These are phyloP conservation scores for Tetranychus cinnabarinus DNA, from an alignment of 1,140 invertebrate genomes.

Conservation along the genomic window DNA sequence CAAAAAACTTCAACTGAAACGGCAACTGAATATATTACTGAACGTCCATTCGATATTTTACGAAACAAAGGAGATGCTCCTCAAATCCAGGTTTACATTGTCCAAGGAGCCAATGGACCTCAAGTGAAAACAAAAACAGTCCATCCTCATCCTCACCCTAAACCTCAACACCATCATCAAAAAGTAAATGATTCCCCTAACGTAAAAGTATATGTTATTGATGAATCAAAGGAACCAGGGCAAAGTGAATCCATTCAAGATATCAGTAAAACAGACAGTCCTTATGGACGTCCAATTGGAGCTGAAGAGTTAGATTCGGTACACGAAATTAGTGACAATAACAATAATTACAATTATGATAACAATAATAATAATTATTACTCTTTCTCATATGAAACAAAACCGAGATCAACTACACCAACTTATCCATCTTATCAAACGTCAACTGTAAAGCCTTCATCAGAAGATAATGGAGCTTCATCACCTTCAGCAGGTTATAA, in stretches of 20 bases:
- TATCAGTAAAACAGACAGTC: background rate
- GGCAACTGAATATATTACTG: constrained; percentile 13
- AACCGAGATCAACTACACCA: background rate
- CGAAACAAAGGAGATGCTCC: constrained; percentile 1
- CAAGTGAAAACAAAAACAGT: constrained; percentile 2
- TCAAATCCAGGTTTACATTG: constrained; percentile 5
- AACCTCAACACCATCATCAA: background rate
- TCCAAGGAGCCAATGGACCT: constrained; percentile 2
- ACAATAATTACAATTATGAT: background rate
- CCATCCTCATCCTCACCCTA: background rate
- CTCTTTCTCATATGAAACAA: background rate
- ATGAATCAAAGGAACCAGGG: background rate
- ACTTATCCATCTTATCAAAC: background rate
- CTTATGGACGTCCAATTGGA: background rate
- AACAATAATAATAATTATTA: background rate
- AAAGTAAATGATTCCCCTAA: background rate
- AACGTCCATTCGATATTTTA: background rate
- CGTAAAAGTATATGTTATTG: constrained; percentile 1
- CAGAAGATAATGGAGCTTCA: background rate
- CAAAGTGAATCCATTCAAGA: background rate
- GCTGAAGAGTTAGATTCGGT: background rate
- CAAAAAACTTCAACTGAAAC: constrained; percentile 8
- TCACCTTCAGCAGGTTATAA: background rate
- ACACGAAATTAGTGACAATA: background rate
- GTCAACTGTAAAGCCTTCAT: background rate